Conservation (phyloP, 2,888 invertebrate species). For the Callosobruchus maculatus region DNA sequence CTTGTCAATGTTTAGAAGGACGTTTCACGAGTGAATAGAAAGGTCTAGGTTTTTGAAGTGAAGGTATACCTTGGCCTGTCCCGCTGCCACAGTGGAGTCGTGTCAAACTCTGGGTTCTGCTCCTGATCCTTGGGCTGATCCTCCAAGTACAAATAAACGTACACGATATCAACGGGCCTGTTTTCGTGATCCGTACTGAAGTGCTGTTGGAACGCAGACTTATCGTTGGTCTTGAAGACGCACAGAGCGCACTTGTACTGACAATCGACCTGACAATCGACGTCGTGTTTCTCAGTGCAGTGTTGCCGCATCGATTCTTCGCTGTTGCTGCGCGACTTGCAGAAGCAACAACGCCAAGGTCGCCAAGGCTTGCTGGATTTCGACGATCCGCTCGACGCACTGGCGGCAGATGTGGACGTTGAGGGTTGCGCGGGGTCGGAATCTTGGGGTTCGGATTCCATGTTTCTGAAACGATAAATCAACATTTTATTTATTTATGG, state of each 20-base stretch:
- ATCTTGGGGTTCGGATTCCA: conserved; percentile 28
- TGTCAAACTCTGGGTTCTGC: conserved; percentile 50
- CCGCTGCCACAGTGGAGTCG: conserved; percentile 61
- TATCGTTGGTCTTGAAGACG: conserved; percentile 54
- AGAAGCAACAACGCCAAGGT: conserved; percentile 69
- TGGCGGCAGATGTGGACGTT: background rate
- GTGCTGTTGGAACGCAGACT: conserved; percentile 59
- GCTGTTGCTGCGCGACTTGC: conserved; percentile 58
- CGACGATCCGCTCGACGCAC: background rate
- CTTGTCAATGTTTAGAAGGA: too few species aligned
- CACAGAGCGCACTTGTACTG: conserved; percentile 73
- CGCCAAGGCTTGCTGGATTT: conserved; percentile 52
- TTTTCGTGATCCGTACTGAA: conserved; percentile 57
- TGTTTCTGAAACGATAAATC: conserved; percentile 9
- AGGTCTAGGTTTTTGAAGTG: conserved; percentile 9
- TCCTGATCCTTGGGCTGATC: conserved; percentile 33
- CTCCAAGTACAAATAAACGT: conserved; percentile 50
- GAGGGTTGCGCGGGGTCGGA: background rate
- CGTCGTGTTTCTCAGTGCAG: conserved; percentile 57
- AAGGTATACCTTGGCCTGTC: conserved; percentile 46
- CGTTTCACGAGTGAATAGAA: too few species aligned
- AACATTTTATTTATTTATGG: too few species aligned
- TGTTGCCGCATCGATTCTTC: conserved; percentile 61
- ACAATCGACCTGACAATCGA: conserved; percentile 63
- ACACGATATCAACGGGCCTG: conserved; percentile 47